Evolutionary conservation across 2,113 vertebrate genomes (phyloP).

Genomic region (Plotosus lineatus): DNA sequence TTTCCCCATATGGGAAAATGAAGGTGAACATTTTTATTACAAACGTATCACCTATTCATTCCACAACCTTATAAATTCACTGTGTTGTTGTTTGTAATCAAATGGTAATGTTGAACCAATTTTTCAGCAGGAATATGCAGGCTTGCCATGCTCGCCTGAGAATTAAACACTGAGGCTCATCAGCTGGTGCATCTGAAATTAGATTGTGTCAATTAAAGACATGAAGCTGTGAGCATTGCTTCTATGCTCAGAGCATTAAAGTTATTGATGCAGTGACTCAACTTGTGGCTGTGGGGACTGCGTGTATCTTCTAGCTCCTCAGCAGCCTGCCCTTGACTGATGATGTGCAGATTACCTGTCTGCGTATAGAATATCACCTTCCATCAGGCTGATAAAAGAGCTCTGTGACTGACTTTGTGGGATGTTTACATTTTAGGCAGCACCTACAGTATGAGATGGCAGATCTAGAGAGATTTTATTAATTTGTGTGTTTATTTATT

Average conservation of each 20-base stretch:
- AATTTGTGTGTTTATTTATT: background rate
- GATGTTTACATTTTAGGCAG: slow-evolving; percentile 36
- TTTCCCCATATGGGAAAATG: slow-evolving; percentile 24
- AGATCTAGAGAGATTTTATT: slow-evolving; percentile 35
- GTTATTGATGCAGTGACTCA: slow-evolving; percentile 45
- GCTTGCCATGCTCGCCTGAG: slow-evolving; percentile 16
- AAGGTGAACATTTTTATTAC: slow-evolving; percentile 26
- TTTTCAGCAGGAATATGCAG: slow-evolving; percentile 13
- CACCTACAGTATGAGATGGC: slow-evolving; percentile 33
- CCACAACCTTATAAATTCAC: slow-evolving; percentile 31
- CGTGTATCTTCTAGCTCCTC: slow-evolving; percentile 29
- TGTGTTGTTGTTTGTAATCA: slow-evolving; percentile 36
- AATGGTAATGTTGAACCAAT: slow-evolving; percentile 40
- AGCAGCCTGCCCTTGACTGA: slow-evolving; percentile 32
- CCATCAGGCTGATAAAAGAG: slow-evolving; percentile 43
- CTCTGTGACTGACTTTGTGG: slow-evolving; percentile 25
- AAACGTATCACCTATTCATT: slow-evolving; percentile 36
- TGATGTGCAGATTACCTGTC: slow-evolving; percentile 40
- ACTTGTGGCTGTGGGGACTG: slow-evolving; percentile 31
- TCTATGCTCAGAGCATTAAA: slow-evolving; percentile 16
- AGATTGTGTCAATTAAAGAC: slow-evolving; percentile 42
- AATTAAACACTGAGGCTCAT: slow-evolving; percentile 25
- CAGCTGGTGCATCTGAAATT: slow-evolving; percentile 40
- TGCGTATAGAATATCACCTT: slow-evolving; percentile 43
- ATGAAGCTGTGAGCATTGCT: slow-evolving; percentile 13